These are phyloP conservation scores for Myanophis thanlyinensis DNA, from an alignment of 2,113 vertebrate genomes.

Conservation along the genomic window DNA sequence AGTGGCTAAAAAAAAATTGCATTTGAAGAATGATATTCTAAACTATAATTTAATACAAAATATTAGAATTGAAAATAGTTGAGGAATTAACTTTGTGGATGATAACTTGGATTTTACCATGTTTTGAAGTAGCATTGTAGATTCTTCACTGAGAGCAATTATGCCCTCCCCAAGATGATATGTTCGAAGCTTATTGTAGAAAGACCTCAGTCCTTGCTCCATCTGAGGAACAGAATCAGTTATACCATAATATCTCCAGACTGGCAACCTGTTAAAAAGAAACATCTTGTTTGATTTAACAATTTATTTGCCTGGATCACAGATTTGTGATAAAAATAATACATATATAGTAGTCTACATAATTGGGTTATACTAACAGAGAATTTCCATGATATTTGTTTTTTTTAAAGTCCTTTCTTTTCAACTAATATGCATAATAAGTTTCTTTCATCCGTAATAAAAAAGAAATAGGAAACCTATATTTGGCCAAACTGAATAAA, in stretches of 20 bases:
- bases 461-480: neutral
- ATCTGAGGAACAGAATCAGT: constrained; percentile 76
- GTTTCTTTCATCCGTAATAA: neutral
- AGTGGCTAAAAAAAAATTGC: neutral
- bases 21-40: neutral
- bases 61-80: neutral
- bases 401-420: neutral
- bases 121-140: constrained; percentile 78
- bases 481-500: neutral
- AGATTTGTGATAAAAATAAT: neutral
- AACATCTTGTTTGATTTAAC: rapidly evolving
- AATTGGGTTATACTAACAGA: neutral
- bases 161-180: constrained; percentile 79
- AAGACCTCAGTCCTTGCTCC: constrained; percentile 78
- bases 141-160: constrained; percentile 81
- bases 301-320: neutral
- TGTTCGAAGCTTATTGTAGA: constrained; percentile 78
- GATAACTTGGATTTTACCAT: constrained; percentile 60
- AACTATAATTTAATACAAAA: neutral
- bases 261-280: constrained; percentile 67
- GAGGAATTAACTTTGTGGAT: neutral
- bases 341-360: neutral
- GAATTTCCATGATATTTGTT: neutral
- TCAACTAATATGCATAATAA: neutral
- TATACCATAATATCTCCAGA: constrained; percentile 76